Percentiles rank a stretch among this genome's conserved stretches.
Evolutionary conservation across 2,797 vertebrate genomes (phyloP).

Genomic region (Acrossocheilus fasciatus): DNA sequence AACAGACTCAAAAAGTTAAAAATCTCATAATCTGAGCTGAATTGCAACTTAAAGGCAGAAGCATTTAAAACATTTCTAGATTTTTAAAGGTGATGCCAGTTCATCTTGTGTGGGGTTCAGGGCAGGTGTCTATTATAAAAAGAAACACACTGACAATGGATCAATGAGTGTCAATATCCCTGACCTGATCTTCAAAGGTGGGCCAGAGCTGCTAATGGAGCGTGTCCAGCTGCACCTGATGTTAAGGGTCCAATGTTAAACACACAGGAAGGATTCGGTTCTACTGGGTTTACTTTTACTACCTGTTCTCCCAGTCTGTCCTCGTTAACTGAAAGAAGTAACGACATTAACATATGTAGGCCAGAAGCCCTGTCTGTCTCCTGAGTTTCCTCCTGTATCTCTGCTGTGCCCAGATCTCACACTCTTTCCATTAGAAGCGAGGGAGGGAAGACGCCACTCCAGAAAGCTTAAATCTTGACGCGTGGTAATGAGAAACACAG

Average conservation of each 20-base stretch:
- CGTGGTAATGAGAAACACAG: slow-evolving; percentile 56
- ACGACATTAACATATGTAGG: slow-evolving; percentile 54
- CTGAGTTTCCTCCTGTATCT: slow-evolving; percentile 30
- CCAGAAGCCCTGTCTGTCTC: slow-evolving; percentile 32
- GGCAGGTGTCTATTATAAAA: slow-evolving; percentile 47
- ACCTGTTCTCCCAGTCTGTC: slow-evolving; percentile 53
- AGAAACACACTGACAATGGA: slow-evolving; percentile 13
- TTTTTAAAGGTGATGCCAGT: neutral
- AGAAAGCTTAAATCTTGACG: slow-evolving; percentile 33
- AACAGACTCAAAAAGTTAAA: neutral
- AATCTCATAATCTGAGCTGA: neutral
- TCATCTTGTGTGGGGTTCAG: slow-evolving; percentile 18
- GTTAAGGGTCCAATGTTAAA: slow-evolving; percentile 42
- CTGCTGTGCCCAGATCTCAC: slow-evolving; percentile 13
- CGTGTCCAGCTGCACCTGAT: slow-evolving; percentile 36
- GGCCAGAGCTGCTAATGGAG: slow-evolving; percentile 22
- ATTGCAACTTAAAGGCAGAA: neutral
- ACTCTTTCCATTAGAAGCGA: slow-evolving; percentile 41
- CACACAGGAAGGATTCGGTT: slow-evolving; percentile 60
- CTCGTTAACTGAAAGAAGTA: slow-evolving; percentile 40
- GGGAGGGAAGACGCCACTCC: slow-evolving; percentile 39
- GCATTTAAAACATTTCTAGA: neutral
- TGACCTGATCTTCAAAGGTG: slow-evolving; percentile 48
- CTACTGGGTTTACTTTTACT: slow-evolving; percentile 55
- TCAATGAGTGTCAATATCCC: slow-evolving; percentile 23